Evolutionary conservation across 1,140 invertebrate genomes (phyloP).

Genomic region (Papilio polyxenes): DNA sequence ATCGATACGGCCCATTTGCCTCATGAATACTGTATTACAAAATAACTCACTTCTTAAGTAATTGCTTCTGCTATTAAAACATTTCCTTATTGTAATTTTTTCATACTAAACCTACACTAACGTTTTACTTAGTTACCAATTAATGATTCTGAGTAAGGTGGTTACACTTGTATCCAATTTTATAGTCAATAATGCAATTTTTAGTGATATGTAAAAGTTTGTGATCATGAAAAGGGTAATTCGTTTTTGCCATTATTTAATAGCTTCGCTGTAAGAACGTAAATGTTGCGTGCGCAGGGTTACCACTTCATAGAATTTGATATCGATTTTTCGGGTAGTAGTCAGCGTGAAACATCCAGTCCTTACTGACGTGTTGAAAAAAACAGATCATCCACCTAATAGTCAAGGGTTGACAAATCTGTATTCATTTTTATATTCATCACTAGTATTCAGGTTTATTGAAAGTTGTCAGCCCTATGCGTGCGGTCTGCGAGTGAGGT

Average conservation of each 20-base stretch:
- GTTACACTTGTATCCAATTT: neutral
- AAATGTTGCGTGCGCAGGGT: neutral
- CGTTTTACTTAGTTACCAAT: neutral
- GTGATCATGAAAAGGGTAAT: neutral
- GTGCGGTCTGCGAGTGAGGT: constrained; percentile 8
- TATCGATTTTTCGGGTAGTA: neutral
- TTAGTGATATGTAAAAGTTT: neutral
- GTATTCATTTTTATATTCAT: no score
- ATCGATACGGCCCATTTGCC: constrained; percentile 8
- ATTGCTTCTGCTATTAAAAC: neutral
- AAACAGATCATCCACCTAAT: neutral
- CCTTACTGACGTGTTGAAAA: neutral
- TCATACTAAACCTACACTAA: no score
- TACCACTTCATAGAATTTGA: neutral
- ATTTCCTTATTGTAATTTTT: neutral
- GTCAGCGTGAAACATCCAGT: neutral
- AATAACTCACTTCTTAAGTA: neutral
- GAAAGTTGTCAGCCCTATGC: neutral
- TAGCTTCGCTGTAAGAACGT: neutral
- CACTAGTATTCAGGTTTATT: neutral
- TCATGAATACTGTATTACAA: constrained; percentile 21
- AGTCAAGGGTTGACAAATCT: neutral
- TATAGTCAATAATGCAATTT: neutral
- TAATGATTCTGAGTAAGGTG: neutral
- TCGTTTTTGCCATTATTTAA: constrained; percentile 4